Evolutionary conservation across 1,140 invertebrate genomes (phyloP).

Genomic region (Drosophila pectinifera): DNA sequence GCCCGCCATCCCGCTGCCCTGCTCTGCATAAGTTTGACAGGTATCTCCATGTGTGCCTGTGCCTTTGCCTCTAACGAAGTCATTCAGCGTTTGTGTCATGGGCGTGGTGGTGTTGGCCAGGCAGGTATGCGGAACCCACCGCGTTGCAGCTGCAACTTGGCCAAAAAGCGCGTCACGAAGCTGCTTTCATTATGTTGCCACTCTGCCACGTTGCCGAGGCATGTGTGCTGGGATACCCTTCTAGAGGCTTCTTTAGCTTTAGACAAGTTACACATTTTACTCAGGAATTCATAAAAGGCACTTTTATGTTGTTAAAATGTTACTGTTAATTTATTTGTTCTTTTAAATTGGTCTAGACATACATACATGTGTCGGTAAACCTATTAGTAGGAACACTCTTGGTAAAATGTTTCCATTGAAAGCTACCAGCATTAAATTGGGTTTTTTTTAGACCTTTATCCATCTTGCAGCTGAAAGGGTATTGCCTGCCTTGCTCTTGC

Average conservation of each 20-base stretch:
- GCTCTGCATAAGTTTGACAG: constrained; percentile 79
- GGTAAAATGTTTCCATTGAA: background rate
- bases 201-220: constrained; percentile 35
- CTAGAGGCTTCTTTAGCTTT: background rate
- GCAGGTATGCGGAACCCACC: constrained; percentile 14
- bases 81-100: constrained; percentile 68
- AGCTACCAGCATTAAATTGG: background rate
- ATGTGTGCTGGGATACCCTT: constrained; percentile 18
- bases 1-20: constrained; percentile 40
- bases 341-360: background rate
- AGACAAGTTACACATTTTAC: background rate
- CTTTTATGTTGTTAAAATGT: background rate
- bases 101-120: constrained; percentile 15
- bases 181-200: constrained; percentile 70
- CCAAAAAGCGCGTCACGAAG: constrained; percentile 47
- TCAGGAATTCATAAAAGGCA: background rate
- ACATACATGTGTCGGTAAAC: background rate
- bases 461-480: constrained; percentile 8
- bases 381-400: background rate
- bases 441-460: background rate
- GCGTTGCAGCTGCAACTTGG: constrained; percentile 41
- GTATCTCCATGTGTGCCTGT: constrained; percentile 38
- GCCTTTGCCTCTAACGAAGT: constrained; percentile 68
- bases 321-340: background rate
- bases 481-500: background rate